A percentile compares a stretch with the other conserved stretches of the same genome.
phyloP scores from a whole-genome alignment of 2,113 vertebrate genomes.

The Plectropomus leopardus region DNA sequence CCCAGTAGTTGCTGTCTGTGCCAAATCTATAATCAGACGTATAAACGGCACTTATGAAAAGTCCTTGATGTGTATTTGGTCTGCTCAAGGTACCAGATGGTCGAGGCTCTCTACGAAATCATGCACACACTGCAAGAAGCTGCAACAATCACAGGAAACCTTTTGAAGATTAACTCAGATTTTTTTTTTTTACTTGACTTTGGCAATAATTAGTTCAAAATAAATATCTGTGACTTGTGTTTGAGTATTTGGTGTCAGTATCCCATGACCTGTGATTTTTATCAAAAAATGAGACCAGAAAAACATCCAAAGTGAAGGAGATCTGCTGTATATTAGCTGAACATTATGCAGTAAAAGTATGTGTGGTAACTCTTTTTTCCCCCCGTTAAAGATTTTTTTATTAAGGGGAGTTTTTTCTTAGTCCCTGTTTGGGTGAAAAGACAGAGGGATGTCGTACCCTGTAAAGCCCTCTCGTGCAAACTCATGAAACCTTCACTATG shows the following conservation, averaged over 20 bases:
- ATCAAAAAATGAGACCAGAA: not conserved
- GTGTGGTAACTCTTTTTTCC: too few species aligned
- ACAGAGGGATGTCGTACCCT: too few species aligned
- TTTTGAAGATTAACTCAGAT: not conserved
- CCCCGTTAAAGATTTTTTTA: too few species aligned
- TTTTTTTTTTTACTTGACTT: not conserved
- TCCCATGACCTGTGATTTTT: not conserved
- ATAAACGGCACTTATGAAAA: not conserved
- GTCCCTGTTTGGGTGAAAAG: too few species aligned
- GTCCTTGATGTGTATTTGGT: conserved; percentile 16
- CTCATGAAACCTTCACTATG: too few species aligned
- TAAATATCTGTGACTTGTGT: not conserved
- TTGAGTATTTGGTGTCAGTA: too few species aligned
- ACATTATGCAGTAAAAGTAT: not conserved
- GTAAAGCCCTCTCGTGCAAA: too few species aligned
- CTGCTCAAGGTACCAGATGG: not conserved
- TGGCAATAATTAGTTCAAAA: not conserved
- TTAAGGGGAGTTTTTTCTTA: too few species aligned
- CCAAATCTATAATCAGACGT: conserved; percentile 15
- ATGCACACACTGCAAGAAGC: not conserved
- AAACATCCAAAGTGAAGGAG: not conserved
- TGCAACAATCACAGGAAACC: conserved; percentile 58
- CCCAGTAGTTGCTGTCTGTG: fast-evolving
- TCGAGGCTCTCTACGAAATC: not conserved
- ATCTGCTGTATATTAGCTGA: not conserved